Conservation (phyloP, 2,888 invertebrate genomes). For the Zaprionus obscuricornis region DNA sequence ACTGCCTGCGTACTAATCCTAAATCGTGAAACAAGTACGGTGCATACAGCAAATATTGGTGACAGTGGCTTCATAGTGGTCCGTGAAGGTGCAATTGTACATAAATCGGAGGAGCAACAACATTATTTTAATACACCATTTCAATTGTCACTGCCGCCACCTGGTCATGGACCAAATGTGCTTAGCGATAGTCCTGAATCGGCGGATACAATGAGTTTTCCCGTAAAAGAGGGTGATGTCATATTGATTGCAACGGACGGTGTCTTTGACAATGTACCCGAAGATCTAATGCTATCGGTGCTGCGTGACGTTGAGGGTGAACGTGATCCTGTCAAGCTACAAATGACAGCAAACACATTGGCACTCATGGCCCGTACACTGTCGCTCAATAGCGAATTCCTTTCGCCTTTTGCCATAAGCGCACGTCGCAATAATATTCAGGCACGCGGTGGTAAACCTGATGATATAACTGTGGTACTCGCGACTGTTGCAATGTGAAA, state of each 20-base stretch:
- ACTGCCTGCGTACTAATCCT: slow-evolving; percentile 98
- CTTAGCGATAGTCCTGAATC: slow-evolving; percentile 97
- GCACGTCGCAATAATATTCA: slow-evolving; percentile 97
- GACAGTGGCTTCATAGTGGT: slow-evolving; percentile 99
- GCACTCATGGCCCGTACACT: slow-evolving; percentile 97
- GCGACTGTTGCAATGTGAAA: slow-evolving; percentile 92
- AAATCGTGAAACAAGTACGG: slow-evolving; percentile 93
- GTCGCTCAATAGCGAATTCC: slow-evolving; percentile 96
- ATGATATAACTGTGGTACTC: slow-evolving; percentile 98
- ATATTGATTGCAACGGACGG: slow-evolving; percentile 98
- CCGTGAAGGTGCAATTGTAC: slow-evolving; percentile 92
- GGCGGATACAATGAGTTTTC: slow-evolving; percentile 94
- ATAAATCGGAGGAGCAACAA: slow-evolving; percentile 97
- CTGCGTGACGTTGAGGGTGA: slow-evolving; percentile 90
- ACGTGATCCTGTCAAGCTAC: slow-evolving; percentile 89
- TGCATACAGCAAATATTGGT: slow-evolving; percentile 99
- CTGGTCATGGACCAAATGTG: slow-evolving; percentile 93
- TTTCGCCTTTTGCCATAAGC: slow-evolving; percentile 97
- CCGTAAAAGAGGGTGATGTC: slow-evolving; percentile 95
- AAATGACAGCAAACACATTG: slow-evolving; percentile 96
- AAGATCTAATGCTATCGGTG: slow-evolving; percentile 93
- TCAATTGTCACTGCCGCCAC: slow-evolving; percentile 97
- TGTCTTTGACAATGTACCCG: slow-evolving; percentile 98
- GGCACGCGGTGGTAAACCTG: slow-evolving; percentile 98
- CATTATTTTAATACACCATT: slow-evolving; percentile 99